Percentiles rank a stretch among this genome's conserved stretches.
phyloP scores from a whole-genome alignment of 2,888 invertebrate species.

The Flexamia atlantica region DNA sequence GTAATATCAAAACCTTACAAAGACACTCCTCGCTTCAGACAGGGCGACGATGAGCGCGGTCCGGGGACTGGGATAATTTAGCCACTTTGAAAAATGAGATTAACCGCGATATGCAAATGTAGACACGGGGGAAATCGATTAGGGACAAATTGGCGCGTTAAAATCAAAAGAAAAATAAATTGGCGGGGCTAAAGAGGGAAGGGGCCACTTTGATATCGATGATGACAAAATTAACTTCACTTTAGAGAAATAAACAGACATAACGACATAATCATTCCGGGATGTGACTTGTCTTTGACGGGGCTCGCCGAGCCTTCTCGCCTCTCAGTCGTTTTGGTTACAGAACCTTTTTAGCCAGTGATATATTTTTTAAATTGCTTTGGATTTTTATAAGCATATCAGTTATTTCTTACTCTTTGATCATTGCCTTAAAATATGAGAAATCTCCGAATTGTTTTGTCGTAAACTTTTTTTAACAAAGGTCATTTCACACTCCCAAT shows the following conservation, averaged over 20 bases:
- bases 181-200: constrained; percentile 3
- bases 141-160: constrained; percentile 41
- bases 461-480: too few relatives aligned
- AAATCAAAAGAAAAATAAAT: constrained; percentile 53
- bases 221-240: constrained; percentile 46
- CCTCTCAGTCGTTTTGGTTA: neutral
- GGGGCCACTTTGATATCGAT: constrained; percentile 32
- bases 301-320: constrained; percentile 1
- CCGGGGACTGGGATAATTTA: neutral
- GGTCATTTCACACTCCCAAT: too few relatives aligned
- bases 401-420: too few relatives aligned
- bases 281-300: neutral
- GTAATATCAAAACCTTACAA: neutral
- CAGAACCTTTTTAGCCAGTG: neutral
- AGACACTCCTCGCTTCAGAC: constrained; percentile 9
- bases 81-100: constrained; percentile 49
- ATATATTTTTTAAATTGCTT: constrained; percentile 12
- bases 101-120: constrained; percentile 37
- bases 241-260: constrained; percentile 45
- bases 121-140: constrained; percentile 44
- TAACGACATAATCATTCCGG: constrained; percentile 19
- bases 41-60: neutral
- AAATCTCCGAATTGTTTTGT: too few relatives aligned
- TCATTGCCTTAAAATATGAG: too few relatives aligned
- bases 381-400: neutral